A percentile compares a stretch with the other conserved stretches of the same genome.
Evolutionary conservation across 2,888 invertebrate genomes (phyloP).

Genomic region (Tillus elongatus): DNA sequence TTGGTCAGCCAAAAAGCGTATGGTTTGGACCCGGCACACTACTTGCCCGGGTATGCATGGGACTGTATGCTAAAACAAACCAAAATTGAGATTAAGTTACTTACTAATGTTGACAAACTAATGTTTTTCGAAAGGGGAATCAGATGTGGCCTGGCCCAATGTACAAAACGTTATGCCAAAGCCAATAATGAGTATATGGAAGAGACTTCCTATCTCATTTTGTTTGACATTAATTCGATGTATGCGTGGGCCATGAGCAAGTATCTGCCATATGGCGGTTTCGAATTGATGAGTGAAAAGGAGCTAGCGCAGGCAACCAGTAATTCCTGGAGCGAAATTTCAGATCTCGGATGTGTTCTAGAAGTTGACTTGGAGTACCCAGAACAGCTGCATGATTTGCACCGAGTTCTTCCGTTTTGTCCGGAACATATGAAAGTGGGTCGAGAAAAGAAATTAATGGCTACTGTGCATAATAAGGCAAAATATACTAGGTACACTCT

Average conservation of each 20-base stretch:
- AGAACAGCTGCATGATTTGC: background rate
- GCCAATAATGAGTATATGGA: background rate
- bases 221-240: background rate
- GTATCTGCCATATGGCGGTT: background rate
- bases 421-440: background rate
- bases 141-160: background rate
- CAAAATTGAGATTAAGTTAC: background rate
- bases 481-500: conserved; percentile 9
- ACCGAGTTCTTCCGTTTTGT: background rate
- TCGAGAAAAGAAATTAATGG: conserved; percentile 8
- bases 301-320: background rate
- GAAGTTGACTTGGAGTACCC: conserved; percentile 1
- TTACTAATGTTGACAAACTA: background rate
- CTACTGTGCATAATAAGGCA: conserved; percentile 7
- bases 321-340: background rate
- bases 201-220: background rate
- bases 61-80: background rate
- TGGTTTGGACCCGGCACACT: conserved; percentile 1
- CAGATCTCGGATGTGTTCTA: background rate
- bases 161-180: background rate
- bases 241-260: background rate
- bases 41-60: background rate
- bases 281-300: background rate
- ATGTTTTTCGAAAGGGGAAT: background rate
- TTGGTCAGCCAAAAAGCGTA: background rate